Percentiles rank a stretch among this genome's conserved stretches.
These are phyloP conservation scores for Petrophora chlorosata DNA, from an alignment of 2,888 invertebrate species.

Conservation along the genomic window DNA sequence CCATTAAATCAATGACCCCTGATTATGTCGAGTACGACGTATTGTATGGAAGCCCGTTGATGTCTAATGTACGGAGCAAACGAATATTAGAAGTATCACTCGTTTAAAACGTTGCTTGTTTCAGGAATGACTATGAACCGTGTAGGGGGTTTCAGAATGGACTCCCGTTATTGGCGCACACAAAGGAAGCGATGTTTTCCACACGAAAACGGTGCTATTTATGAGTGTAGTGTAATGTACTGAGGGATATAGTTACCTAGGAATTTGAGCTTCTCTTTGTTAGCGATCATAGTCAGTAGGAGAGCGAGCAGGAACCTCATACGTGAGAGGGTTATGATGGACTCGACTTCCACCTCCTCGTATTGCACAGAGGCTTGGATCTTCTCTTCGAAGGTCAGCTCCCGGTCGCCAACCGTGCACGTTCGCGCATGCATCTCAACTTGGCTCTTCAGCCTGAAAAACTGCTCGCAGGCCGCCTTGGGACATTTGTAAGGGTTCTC, in stretches of 20 bases:
- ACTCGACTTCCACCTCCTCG: slow-evolving; percentile 70
- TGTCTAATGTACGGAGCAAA: slow-evolving; percentile 63
- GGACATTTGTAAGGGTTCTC: slow-evolving; percentile 90
- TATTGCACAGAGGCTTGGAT: slow-evolving; percentile 51
- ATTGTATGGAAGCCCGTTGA: slow-evolving; percentile 61
- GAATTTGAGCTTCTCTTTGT: slow-evolving; percentile 89
- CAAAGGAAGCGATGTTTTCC: slow-evolving; percentile 73
- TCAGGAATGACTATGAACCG: slow-evolving; percentile 46
- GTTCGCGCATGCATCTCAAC: slow-evolving; percentile 86
- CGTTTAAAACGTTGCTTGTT: slow-evolving; percentile 22
- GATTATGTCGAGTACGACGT: slow-evolving; percentile 45
- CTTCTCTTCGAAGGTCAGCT: slow-evolving; percentile 54
- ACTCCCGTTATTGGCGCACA: slow-evolving; percentile 71
- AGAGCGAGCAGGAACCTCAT: slow-evolving; percentile 92
- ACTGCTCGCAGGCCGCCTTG: slow-evolving; percentile 84
- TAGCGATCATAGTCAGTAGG: slow-evolving; percentile 91
- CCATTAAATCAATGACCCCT: slow-evolving; percentile 53
- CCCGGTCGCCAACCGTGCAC: slow-evolving; percentile 65
- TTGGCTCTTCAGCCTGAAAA: slow-evolving; percentile 90
- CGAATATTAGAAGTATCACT: slow-evolving; percentile 21
- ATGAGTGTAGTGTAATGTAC: slow-evolving; percentile 56
- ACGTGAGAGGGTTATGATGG: slow-evolving; percentile 87
- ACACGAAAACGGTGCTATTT: slow-evolving; percentile 70
- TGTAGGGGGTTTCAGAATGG: slow-evolving; percentile 42
- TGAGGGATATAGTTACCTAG: slow-evolving; percentile 86